phyloP scores from a whole-genome alignment of 2,888 invertebrate genomes.

The Didymodactylos carnosus region DNA sequence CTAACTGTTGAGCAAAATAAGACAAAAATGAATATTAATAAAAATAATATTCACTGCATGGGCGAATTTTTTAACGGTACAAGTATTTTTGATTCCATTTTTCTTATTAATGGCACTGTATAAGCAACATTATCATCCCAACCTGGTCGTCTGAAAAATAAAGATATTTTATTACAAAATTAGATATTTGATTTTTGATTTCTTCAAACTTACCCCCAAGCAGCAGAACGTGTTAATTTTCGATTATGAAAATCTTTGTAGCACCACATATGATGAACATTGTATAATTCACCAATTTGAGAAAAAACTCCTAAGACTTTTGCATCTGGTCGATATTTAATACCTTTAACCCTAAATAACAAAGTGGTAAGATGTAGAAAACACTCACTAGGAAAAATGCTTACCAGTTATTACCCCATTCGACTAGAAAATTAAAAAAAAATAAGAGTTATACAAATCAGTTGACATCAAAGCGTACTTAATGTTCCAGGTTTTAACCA shows the following conservation, averaged over 20 bases:
- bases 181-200: too few relatives aligned
- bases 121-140: slow-evolving; percentile 10
- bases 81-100: slow-evolving; percentile 13
- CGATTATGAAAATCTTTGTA: slow-evolving; percentile 7
- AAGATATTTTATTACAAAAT: neutral
- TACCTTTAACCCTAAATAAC: slow-evolving; percentile 3
- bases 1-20: too few relatives aligned
- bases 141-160: neutral
- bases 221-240: slow-evolving; percentile 5
- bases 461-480: too few relatives aligned
- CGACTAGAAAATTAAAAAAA: too few relatives aligned
- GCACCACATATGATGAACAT: slow-evolving; percentile 14
- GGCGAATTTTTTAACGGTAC: slow-evolving; percentile 8
- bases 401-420: slow-evolving; percentile 14
- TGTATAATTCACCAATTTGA: slow-evolving; percentile 11
- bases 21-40: too few relatives aligned
- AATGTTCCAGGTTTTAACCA: slow-evolving; percentile 9
- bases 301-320: slow-evolving; percentile 12
- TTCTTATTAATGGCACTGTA: slow-evolving; percentile 12
- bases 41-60: neutral
- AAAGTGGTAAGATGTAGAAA: neutral
- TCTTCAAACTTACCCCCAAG: slow-evolving; percentile 7
- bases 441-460: too few relatives aligned
- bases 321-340: slow-evolving; percentile 8
- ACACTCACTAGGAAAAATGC: neutral